Base-by-base conservation (phyloP, 2,888 invertebrate genomes). In the Thecophora atra region DNA sequence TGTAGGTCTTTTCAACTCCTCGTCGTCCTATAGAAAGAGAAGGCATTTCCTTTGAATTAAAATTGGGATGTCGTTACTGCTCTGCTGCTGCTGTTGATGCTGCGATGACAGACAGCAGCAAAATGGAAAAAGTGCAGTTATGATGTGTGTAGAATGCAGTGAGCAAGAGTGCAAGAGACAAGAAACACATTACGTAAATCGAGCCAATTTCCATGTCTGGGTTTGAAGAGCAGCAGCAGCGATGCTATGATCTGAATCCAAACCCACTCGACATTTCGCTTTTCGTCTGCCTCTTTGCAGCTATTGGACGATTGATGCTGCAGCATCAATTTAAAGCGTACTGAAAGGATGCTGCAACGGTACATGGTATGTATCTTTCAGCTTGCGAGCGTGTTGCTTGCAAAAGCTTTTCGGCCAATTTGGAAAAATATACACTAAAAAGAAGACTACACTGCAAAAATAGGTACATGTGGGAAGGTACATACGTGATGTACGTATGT, bases 151-250 rank as follows among this genome's bases (percentile, higher is more conserved):
- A 26, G 13, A 17, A 24, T 37, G 37, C 37, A 60, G 6, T 60
- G 37, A n/a, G 19, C n/a, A 24, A 37, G 60, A 70, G 51, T 52
- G 63, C 28, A 58, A 21, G 58, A 65, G 60, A 60, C 66, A 58
- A 19, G 69, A 44, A 65, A 64, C 67, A 67, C 56, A 68, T 72
- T 69, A 68, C 69, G 63, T 44, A 72, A 68, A 72, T 68, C 52
- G 68, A 72, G 68, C 68, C 72, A 69, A 72, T 72, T 72, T 37
- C 51, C 62, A 44, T 37, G 62, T 54, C 63, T 63, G 52, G 37
- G 19, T 11, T 60, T 70, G 26, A 26, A 17, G 58, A 56, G 42
- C 47, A 47, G 51, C 37, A n/a, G 24, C 13, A 56, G 51, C 44
- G 37, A 51, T 63, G 70, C 52, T 8, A 44, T 24, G 63, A 42